A percentile compares a stretch with the other conserved stretches of the same genome.
phyloP scores from a whole-genome alignment of 2,888 invertebrate species.

The Drosophila ustulata region DNA sequence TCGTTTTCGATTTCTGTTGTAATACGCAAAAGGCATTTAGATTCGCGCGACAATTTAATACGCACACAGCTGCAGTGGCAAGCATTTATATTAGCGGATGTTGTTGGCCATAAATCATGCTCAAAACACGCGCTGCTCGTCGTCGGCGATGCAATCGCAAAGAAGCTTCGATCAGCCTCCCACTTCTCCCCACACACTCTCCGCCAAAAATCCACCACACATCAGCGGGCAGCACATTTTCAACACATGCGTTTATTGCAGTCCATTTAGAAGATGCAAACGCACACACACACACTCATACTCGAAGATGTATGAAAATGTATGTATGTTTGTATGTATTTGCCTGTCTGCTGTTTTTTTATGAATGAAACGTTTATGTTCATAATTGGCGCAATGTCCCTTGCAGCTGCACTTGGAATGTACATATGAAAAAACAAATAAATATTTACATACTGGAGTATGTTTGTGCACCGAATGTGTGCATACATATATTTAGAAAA shows the following conservation, averaged over 20 bases:
- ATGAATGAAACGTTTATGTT: constrained; percentile 71
- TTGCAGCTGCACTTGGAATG: constrained; percentile 28
- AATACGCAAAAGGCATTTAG: constrained; percentile 47
- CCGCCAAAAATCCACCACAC: constrained; percentile 18
- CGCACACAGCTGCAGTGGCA: constrained; percentile 10
- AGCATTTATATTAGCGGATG: constrained; percentile 59
- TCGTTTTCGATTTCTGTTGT: constrained; percentile 42
- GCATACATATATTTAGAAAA: constrained; percentile 15
- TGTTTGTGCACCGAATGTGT: not conserved
- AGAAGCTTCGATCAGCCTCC: constrained; percentile 45
- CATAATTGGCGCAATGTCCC: constrained; percentile 45
- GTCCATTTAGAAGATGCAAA: constrained; percentile 31
- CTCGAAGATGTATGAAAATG: not conserved
- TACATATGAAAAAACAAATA: constrained; percentile 4
- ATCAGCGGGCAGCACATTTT: constrained; percentile 55
- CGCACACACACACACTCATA: not conserved
- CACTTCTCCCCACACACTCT: constrained; percentile 1
- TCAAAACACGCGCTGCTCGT: constrained; percentile 27
- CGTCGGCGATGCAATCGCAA: constrained; percentile 61
- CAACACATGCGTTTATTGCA: constrained; percentile 63
- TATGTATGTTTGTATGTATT: constrained; percentile 28
- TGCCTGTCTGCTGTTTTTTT: constrained; percentile 36
- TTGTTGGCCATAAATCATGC: constrained; percentile 70
- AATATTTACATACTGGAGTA: not conserved
- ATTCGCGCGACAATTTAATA: constrained; percentile 45